Evolutionary conservation across 2,888 invertebrate genomes (phyloP).

Genomic region (Tachystola acroxantha): DNA sequence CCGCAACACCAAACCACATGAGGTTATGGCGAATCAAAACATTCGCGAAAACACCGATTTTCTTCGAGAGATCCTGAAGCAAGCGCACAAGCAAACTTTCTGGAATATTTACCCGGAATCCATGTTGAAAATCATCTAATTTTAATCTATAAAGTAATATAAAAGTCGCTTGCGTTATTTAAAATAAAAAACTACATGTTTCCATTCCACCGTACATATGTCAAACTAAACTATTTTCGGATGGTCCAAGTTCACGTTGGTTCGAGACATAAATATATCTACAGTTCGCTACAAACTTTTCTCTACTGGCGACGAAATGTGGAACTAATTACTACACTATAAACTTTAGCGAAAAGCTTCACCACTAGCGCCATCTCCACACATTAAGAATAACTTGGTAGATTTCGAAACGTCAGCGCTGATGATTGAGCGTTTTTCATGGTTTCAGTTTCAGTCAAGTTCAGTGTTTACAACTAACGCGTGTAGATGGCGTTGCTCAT

Average conservation of each 20-base stretch:
- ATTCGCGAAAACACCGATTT: slow-evolving; percentile 24
- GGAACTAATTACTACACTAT: background rate
- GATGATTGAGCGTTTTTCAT: slow-evolving; percentile 20
- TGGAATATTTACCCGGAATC: slow-evolving; percentile 65
- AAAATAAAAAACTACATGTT: slow-evolving; percentile 74
- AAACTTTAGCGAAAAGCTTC: background rate
- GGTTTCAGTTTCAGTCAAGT: slow-evolving; percentile 23
- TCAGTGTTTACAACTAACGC: slow-evolving; percentile 1
- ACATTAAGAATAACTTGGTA: background rate
- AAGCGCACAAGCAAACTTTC: slow-evolving; percentile 27
- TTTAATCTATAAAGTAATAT: slow-evolving; percentile 40
- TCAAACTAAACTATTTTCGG: slow-evolving; percentile 75
- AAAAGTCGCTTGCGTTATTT: slow-evolving; percentile 58
- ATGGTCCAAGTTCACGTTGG: slow-evolving; percentile 68
- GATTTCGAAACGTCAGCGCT: slow-evolving; percentile 7
- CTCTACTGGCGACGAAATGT: background rate
- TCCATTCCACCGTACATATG: slow-evolving; percentile 67
- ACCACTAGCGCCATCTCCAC: background rate
- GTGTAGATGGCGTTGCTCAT: slow-evolving; percentile 38
- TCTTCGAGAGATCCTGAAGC: slow-evolving; percentile 25
- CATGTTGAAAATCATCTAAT: slow-evolving; percentile 56
- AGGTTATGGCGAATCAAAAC: slow-evolving; percentile 62
- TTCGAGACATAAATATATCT: slow-evolving; percentile 49
- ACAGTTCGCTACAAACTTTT: slow-evolving; percentile 5
- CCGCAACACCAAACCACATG: slow-evolving; percentile 15